Conservation (phyloP, 2,888 invertebrate species). For the Calephelis perditalis region DNA sequence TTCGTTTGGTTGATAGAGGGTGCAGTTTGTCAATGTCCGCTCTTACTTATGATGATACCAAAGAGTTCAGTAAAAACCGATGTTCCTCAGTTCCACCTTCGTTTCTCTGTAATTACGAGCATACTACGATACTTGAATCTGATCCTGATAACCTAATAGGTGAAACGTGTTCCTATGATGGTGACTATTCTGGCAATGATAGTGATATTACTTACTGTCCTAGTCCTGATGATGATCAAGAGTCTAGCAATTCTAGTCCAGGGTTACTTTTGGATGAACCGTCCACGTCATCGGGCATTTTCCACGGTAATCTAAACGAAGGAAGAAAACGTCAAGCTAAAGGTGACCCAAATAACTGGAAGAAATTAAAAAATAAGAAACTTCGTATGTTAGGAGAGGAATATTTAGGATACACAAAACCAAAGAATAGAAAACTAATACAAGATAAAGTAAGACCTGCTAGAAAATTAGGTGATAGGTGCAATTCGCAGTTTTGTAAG, state of each 20-base stretch:
- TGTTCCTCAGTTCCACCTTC: slow-evolving; percentile 1
- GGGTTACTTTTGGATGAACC: slow-evolving; percentile 22
- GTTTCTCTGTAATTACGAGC: not conserved
- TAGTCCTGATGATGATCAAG: slow-evolving; percentile 21
- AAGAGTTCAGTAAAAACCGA: not conserved
- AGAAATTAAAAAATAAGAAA: slow-evolving; percentile 9
- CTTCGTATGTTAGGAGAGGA: slow-evolving; percentile 1
- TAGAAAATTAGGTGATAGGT: not conserved
- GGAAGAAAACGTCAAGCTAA: slow-evolving; percentile 15
- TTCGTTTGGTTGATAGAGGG: not conserved
- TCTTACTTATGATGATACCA: not conserved
- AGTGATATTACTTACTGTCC: slow-evolving; percentile 25
- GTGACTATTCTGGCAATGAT: slow-evolving; percentile 24
- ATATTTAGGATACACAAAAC: slow-evolving; percentile 8
- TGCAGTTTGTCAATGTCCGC: not conserved
- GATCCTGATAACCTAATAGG: slow-evolving; percentile 20
- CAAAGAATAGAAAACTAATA: not conserved
- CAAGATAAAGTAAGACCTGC: slow-evolving; percentile 7
- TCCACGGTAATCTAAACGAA: slow-evolving; percentile 14
- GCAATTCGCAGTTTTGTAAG: slow-evolving; percentile 6
- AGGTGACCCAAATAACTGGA: not conserved
- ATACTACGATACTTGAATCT: slow-evolving; percentile 16
- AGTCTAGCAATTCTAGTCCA: slow-evolving; percentile 20
- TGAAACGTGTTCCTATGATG: slow-evolving; percentile 24
- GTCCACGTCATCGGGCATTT: slow-evolving; percentile 15